Percentiles rank a stretch among this genome's conserved stretches.
phyloP scores from a whole-genome alignment of 2,888 invertebrate genomes.

The Clivina fossor region DNA sequence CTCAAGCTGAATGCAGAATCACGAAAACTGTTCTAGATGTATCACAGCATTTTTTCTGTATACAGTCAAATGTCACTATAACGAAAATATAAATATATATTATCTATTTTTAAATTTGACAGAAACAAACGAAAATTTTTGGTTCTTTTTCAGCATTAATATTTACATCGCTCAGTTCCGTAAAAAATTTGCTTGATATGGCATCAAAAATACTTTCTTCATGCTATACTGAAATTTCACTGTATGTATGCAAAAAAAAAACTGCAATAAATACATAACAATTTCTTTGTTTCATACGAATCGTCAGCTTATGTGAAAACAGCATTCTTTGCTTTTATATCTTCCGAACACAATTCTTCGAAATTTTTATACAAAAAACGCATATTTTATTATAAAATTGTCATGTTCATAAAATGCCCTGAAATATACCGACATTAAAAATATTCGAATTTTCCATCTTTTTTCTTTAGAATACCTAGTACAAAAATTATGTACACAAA shows the following conservation, averaged over 20 bases:
- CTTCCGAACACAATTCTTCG: slow-evolving; percentile 25
- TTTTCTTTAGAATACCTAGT: slow-evolving; percentile 21
- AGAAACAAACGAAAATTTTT: slow-evolving; percentile 12
- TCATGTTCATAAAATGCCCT: slow-evolving; percentile 30
- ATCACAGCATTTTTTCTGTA: slow-evolving; percentile 29
- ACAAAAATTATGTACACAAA: slow-evolving; percentile 27
- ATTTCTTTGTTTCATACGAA: slow-evolving; percentile 12
- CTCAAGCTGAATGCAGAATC: slow-evolving; percentile 28
- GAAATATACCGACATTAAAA: slow-evolving; percentile 31
- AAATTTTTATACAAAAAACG: slow-evolving; percentile 31
- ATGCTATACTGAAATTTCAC: slow-evolving; percentile 27
- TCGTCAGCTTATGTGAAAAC: slow-evolving; percentile 22
- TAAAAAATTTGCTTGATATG: slow-evolving; percentile 19
- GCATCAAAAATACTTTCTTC: neutral
- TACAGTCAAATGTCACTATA: slow-evolving; percentile 31
- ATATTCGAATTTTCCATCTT: slow-evolving; percentile 28
- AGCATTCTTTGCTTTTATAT: slow-evolving; percentile 28
- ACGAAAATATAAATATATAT: slow-evolving; percentile 11
- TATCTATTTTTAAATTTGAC: neutral
- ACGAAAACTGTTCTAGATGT: slow-evolving; percentile 16
- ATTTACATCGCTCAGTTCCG: neutral
- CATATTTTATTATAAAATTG: slow-evolving; percentile 31
- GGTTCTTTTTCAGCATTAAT: slow-evolving; percentile 16
- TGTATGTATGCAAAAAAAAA: slow-evolving; percentile 21
- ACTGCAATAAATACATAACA: slow-evolving; percentile 21